These are phyloP conservation scores for Notocelia uddmanniana DNA, from an alignment of 2,888 invertebrate genomes.

Conservation along the genomic window DNA sequence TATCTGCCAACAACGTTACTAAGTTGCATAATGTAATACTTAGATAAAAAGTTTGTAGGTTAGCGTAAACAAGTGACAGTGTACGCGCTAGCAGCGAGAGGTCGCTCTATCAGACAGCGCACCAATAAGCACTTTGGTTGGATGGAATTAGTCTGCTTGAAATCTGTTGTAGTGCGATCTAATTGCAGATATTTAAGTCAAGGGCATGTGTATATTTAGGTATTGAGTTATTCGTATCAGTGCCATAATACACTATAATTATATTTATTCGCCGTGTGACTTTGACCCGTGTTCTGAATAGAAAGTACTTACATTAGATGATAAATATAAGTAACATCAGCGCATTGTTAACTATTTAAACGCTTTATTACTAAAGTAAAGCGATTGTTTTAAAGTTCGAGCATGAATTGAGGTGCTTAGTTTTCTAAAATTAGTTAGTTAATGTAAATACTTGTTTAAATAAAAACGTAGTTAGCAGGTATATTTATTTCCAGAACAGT, in stretches of 20 bases:
- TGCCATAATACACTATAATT: constrained; percentile 21
- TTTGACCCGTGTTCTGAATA: constrained; percentile 17
- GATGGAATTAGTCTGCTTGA: constrained; percentile 27
- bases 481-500: background rate
- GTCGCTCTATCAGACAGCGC: constrained; percentile 20
- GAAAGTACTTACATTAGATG: constrained; percentile 16
- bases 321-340: constrained; percentile 4
- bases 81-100: constrained; percentile 13
- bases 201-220: constrained; percentile 45
- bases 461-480: background rate
- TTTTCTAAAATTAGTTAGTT: background rate
- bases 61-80: constrained; percentile 30
- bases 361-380: background rate
- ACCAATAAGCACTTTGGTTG: constrained; percentile 6
- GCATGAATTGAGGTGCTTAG: background rate
- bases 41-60: constrained; percentile 28
- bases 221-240: constrained; percentile 15
- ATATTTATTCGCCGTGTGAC: constrained; percentile 21
- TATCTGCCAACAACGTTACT: constrained; percentile 57
- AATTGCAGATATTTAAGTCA: constrained; percentile 47
- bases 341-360: background rate
- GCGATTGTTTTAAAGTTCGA: background rate
- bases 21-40: constrained; percentile 41
- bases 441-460: background rate
- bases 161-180: constrained; percentile 37